These are phyloP conservation scores for Aethina tumida DNA, from an alignment of 1,140 invertebrate genomes.

Conservation along the genomic window DNA sequence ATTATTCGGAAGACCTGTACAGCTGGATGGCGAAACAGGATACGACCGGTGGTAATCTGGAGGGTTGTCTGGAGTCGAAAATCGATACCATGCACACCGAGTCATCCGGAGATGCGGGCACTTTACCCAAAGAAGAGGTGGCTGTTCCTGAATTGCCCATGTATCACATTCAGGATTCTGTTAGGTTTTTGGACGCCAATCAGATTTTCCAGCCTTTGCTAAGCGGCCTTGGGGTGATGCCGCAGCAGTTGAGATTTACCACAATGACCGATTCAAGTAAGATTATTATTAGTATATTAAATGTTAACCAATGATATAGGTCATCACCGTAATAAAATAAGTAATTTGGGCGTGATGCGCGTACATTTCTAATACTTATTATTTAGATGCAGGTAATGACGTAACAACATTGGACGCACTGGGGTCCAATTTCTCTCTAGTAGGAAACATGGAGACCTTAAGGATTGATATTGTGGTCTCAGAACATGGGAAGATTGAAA, in stretches of 20 bases:
- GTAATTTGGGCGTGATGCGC: constrained; percentile 3
- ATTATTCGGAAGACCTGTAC: constrained; percentile 75
- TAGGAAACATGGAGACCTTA: constrained; percentile 75
- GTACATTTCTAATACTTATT: constrained; percentile 4
- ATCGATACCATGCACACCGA: constrained; percentile 49
- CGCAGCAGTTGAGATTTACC: constrained; percentile 64
- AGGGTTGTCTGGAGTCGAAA: constrained; percentile 44
- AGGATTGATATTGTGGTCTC: constrained; percentile 90
- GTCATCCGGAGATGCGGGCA: constrained; percentile 35
- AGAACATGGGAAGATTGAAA: constrained; percentile 52
- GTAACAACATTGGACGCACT: constrained; percentile 71
- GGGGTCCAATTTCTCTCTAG: constrained; percentile 83
- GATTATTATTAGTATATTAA: constrained; percentile 4
- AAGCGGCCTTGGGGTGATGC: constrained; percentile 74
- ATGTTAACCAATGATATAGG: neutral
- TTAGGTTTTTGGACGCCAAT: constrained; percentile 79
- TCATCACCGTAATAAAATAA: neutral
- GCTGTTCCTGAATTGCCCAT: constrained; percentile 42
- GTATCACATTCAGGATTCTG: constrained; percentile 71
- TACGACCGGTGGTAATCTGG: constrained; percentile 16
- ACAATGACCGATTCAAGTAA: constrained; percentile 29
- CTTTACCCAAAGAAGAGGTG: constrained; percentile 34
- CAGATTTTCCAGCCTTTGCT: constrained; percentile 85
- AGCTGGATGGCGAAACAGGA: constrained; percentile 94
- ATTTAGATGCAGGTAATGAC: constrained; percentile 38